These are phyloP conservation scores for Spea multiplicata DNA, from an alignment of 2,113 vertebrate species.

Conservation along the genomic window DNA sequence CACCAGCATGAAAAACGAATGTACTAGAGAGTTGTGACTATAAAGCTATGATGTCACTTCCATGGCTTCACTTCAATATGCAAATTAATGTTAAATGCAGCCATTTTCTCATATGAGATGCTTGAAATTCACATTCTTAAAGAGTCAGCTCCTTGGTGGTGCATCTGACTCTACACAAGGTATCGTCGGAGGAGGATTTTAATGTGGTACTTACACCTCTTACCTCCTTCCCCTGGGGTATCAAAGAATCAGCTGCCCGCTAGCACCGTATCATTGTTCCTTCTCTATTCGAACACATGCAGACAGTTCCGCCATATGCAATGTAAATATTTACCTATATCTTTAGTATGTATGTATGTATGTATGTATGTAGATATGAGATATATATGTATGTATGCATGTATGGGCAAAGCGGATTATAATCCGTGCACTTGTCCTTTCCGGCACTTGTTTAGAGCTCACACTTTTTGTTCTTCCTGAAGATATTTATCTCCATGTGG, in stretches of 20 bases:
- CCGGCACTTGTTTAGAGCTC: slow-evolving; percentile 10
- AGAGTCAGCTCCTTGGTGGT: neutral
- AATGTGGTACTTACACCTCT: neutral
- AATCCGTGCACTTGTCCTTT: slow-evolving; percentile 25
- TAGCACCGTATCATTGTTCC: neutral
- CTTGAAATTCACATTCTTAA: too few species aligned
- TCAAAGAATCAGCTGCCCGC: neutral
- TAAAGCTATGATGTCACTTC: too few species aligned
- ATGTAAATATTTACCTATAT: slow-evolving; percentile 4
- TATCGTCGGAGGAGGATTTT: neutral
- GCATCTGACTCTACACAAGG: neutral
- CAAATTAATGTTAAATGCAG: too few species aligned
- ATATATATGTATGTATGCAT: neutral
- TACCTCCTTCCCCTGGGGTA: neutral
- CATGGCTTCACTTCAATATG: too few species aligned
- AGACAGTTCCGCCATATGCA: neutral
- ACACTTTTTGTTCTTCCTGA: slow-evolving; percentile 26
- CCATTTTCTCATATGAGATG: too few species aligned
- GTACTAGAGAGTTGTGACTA: too few species aligned
- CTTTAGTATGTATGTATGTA: neutral
- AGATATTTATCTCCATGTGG: slow-evolving; percentile 25
- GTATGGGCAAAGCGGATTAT: neutral
- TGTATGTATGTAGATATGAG: too few species aligned
- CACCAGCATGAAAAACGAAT: too few species aligned
- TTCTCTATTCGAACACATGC: neutral